Evolutionary conservation across 2,888 invertebrate species (phyloP).

Genomic region (Drosophila rubida): DNA sequence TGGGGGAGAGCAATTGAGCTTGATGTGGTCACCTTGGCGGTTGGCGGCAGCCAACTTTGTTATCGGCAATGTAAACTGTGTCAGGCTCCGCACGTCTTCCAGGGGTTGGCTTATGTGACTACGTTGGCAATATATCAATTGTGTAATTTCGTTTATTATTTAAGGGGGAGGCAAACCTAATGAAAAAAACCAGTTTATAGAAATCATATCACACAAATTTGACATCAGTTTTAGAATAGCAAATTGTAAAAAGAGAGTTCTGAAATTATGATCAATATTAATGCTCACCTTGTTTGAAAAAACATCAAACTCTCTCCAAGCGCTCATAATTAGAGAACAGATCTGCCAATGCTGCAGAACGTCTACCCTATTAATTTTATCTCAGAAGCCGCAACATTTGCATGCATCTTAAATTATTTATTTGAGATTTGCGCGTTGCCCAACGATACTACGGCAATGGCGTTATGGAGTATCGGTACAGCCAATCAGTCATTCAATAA

Average conservation of each 20-base stretch:
- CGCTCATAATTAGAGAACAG: not conserved
- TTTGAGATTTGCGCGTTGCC: not conserved
- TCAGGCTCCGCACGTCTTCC: not conserved
- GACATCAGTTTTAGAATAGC: too few relatives aligned
- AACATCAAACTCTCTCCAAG: too few relatives aligned
- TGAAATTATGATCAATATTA: too few relatives aligned
- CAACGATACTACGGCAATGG: slow-evolving; percentile 13
- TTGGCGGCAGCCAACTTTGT: slow-evolving; percentile 49
- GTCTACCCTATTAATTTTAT: not conserved
- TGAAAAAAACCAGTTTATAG: too few relatives aligned
- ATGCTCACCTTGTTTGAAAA: too few relatives aligned
- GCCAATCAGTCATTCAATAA: slow-evolving; percentile 24
- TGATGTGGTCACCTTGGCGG: slow-evolving; percentile 56
- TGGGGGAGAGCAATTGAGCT: slow-evolving; percentile 48
- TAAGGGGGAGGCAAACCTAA: not conserved
- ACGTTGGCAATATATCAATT: not conserved
- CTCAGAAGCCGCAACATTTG: not conserved
- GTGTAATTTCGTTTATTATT: not conserved
- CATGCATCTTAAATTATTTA: not conserved
- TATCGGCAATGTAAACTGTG: slow-evolving; percentile 41
- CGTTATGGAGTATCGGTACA: slow-evolving; percentile 7
- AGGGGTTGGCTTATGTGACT: slow-evolving; percentile 6
- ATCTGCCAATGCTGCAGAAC: not conserved
- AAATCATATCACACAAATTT: too few relatives aligned
- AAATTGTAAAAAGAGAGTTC: too few relatives aligned